A percentile compares a stretch with the other conserved stretches of the same genome.
Conservation (phyloP, 2,113 vertebrate genomes). For the Elaphurus davidianus region DNA sequence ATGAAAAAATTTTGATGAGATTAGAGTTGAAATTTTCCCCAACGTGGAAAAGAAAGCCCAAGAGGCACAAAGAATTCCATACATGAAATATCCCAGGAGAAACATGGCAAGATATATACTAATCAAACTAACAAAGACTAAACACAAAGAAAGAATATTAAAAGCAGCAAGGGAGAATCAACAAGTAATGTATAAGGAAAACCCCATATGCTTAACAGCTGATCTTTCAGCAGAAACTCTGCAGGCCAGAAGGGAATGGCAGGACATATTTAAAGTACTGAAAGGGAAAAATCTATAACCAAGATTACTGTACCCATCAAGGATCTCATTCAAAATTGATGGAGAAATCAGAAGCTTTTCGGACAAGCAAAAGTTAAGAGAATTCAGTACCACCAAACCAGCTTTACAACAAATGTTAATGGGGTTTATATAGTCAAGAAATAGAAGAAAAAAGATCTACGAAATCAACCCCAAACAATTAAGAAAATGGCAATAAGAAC, state of each 20-base stretch:
- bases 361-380: not conserved
- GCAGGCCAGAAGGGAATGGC: not conserved
- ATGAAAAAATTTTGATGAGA: not conserved
- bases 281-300: not conserved
- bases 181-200: not conserved
- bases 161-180: not conserved
- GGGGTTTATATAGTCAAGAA: not conserved
- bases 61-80: not conserved
- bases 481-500: not conserved
- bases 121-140: not conserved
- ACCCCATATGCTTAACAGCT: not conserved
- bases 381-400: not conserved
- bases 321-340: not conserved
- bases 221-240: not conserved
- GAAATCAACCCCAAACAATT: not conserved
- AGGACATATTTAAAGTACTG: not conserved
- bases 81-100: not conserved
- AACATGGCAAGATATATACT: not conserved
- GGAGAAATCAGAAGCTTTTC: not conserved
- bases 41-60: not conserved
- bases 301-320: not conserved
- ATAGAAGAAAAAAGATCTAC: not conserved
- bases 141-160: not conserved
- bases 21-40: not conserved
- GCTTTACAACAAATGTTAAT: not conserved